These are phyloP conservation scores for Andrena haemorrhoa DNA, from an alignment of 2,888 invertebrate species.

Conservation along the genomic window DNA sequence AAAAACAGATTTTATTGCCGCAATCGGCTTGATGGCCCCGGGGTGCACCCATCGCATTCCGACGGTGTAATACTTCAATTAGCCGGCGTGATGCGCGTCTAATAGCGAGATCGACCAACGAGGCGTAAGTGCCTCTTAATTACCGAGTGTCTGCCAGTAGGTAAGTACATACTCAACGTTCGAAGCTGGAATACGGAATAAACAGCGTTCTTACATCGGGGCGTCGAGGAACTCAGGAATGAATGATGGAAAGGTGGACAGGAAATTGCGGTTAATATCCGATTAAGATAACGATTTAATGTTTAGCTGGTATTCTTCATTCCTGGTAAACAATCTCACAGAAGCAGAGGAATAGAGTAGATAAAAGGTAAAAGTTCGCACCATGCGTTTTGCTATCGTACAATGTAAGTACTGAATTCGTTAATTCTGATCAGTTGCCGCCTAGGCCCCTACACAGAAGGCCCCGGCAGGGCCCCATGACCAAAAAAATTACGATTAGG, in stretches of 20 bases:
- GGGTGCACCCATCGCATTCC: constrained; percentile 31
- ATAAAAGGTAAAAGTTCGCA: too few relatives aligned
- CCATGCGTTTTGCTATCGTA: too few relatives aligned
- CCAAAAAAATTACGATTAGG: too few relatives aligned
- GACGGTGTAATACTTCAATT: constrained; percentile 49
- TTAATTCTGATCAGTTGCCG: too few relatives aligned
- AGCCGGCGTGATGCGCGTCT: constrained; percentile 24
- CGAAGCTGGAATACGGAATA: neutral
- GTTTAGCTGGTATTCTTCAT: too few relatives aligned
- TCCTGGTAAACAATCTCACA: neutral
- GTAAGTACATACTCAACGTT: neutral
- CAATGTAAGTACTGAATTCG: too few relatives aligned
- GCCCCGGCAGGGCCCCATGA: too few relatives aligned
- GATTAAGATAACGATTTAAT: neutral
- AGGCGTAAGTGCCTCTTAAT: constrained; percentile 45
- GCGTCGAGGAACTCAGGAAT: neutral
- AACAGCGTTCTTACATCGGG: too few relatives aligned
- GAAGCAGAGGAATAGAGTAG: too few relatives aligned
- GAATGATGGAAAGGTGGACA: neutral
- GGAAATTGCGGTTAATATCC: neutral
- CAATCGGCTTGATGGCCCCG: constrained; percentile 40
- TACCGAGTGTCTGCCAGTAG: constrained; percentile 18
- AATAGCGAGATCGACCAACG: constrained; percentile 46
- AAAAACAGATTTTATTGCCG: constrained; percentile 46
- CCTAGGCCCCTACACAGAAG: too few relatives aligned